Conservation (phyloP, 2,797 vertebrate species). For the Hyperoplus immaculatus region DNA sequence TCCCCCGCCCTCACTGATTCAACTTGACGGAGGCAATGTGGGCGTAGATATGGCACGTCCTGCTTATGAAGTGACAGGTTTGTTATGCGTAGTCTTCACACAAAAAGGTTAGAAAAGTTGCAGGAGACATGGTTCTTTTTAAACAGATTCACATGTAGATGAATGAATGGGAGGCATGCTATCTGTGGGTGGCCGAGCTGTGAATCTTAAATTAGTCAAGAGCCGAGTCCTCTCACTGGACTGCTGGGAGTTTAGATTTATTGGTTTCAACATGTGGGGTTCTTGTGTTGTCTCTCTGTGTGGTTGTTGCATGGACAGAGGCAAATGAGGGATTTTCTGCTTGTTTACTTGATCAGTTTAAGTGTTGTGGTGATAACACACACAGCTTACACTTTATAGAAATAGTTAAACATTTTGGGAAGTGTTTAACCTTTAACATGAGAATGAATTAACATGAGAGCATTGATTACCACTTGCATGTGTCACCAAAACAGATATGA, state of each 20-base stretch:
- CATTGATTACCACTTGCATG: background rate
- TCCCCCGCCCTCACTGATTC: slow-evolving; percentile 47
- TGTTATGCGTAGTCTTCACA: slow-evolving; percentile 12
- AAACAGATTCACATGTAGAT: slow-evolving; percentile 34
- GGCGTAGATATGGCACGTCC: slow-evolving; percentile 48
- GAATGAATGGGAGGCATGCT: slow-evolving; percentile 34
- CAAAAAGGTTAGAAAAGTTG: slow-evolving; percentile 34
- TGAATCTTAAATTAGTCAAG: slow-evolving; percentile 37
- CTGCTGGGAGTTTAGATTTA: slow-evolving; percentile 25
- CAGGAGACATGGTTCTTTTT: slow-evolving; percentile 41
- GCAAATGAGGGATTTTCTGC: slow-evolving; percentile 13
- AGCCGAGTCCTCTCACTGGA: slow-evolving; percentile 27
- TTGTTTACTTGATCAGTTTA: slow-evolving; percentile 20
- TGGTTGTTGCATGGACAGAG: background rate
- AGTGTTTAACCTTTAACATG: background rate
- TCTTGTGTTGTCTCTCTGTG: slow-evolving; percentile 27
- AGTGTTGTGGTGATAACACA: background rate
- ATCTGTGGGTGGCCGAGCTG: slow-evolving; percentile 33
- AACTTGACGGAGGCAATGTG: slow-evolving; percentile 59
- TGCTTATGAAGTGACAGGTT: slow-evolving; percentile 34
- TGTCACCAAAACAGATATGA: background rate
- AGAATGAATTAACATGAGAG: background rate
- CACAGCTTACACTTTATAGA: background rate
- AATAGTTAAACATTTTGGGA: background rate
- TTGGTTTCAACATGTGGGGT: slow-evolving; percentile 37